Evolutionary conservation across 2,113 vertebrate species (phyloP), one percentile per base, ranked within the genome.

Genomic region (Xenopus laevis): DNA sequence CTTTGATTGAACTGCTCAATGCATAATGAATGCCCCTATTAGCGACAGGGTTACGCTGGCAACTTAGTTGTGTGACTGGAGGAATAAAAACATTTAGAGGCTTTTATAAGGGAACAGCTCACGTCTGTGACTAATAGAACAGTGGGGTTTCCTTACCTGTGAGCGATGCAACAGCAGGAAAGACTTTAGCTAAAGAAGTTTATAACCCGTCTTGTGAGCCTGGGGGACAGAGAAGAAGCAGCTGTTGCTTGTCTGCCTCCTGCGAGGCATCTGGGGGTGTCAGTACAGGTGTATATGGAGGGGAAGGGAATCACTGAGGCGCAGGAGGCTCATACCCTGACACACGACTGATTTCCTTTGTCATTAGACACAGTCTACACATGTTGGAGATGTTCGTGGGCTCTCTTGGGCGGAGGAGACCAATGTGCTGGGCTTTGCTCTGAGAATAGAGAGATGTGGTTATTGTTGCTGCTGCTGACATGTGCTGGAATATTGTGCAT

Each of bases 111-210:
- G 69, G 63, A 76, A 70, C 74, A 70, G 30, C 30, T 46, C 63
- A 70, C 67, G 67, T 77, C 74, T 77, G 73, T 75, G 65, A 55
- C 46, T 68, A 53, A 70, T 63, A 46, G 60, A 77, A 70, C 74
- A 10, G 59, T 64, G 50, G 74, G 74, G 74, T 27, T 70, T 64
- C 60, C 47, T 33, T 70, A 77, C 74, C 74, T 77, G 57, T 27
- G 13, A 63, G 74, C 59, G 13, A 27, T 16, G 74, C 50, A 70
- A 30, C 74, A 77, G 74, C 67, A 76, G 74, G 74, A 47, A n/a
- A 47, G n/a, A 27, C 57, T 68, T 9, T 20, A 52, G 47, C 44
- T n/a, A 11, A 59, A 53, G 74, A 64, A 68, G 66, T 57, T 77
- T 70, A 63, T 63, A 63, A 57, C 46, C 66, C 74, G 52, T 68